phyloP scores from a whole-genome alignment of 2,888 invertebrate species.

The Dryobotodes eremita region DNA sequence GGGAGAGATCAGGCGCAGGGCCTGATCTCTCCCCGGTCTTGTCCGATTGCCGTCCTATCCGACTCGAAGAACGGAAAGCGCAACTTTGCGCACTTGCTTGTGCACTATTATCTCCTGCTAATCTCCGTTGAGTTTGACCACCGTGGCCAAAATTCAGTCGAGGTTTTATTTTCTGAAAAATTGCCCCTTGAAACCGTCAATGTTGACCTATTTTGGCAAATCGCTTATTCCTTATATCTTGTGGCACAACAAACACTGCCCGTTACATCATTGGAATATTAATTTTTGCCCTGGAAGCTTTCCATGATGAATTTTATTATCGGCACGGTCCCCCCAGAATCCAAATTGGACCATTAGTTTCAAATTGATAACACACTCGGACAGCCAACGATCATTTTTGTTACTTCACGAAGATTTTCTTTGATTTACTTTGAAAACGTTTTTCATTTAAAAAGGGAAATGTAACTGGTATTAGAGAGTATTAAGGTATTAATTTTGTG shows the following conservation, averaged over 20 bases:
- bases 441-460: slow-evolving; percentile 68
- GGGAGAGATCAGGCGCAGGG: too few relatives aligned
- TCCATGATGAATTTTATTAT: slow-evolving; percentile 89
- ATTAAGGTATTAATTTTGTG: slow-evolving; percentile 27
- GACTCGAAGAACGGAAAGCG: too few relatives aligned
- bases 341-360: slow-evolving; percentile 88
- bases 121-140: too few relatives aligned
- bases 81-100: too few relatives aligned
- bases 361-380: slow-evolving; percentile 87
- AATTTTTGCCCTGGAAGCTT: slow-evolving; percentile 88
- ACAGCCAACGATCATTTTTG: slow-evolving; percentile 76
- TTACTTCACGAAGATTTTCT: slow-evolving; percentile 64
- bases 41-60: too few relatives aligned
- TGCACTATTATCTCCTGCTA: too few relatives aligned
- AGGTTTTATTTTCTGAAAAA: neutral
- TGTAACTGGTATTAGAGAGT: slow-evolving; percentile 68
- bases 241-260: slow-evolving; percentile 74
- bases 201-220: too few relatives aligned
- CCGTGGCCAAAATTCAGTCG: too few relatives aligned
- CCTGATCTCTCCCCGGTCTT: too few relatives aligned
- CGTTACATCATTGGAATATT: slow-evolving; percentile 90
- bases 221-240: slow-evolving; percentile 52
- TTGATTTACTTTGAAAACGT: slow-evolving; percentile 66
- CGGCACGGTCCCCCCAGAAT: slow-evolving; percentile 84
- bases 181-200: too few relatives aligned